A percentile compares a stretch with the other conserved stretches of the same genome.
Evolutionary conservation across 1,140 invertebrate genomes (phyloP).

Genomic region (Brachionus asplanchnoidis): DNA sequence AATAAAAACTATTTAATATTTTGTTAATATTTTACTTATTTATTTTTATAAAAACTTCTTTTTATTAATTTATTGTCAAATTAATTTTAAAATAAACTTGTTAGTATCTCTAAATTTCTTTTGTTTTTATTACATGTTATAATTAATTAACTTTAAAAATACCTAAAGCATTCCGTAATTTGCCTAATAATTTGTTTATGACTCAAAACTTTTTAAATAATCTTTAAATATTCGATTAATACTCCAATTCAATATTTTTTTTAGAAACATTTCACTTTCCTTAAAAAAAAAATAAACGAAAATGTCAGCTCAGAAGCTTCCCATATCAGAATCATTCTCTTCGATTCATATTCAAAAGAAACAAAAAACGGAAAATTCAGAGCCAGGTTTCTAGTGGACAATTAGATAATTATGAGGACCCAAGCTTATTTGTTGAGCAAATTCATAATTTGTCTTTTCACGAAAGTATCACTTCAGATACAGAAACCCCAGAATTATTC

Average conservation of each 20-base stretch:
- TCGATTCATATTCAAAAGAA: neutral
- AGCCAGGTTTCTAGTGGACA: neutral
- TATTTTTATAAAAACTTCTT: neutral
- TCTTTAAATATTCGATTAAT: neutral
- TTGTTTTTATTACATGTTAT: neutral
- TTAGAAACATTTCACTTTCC: neutral
- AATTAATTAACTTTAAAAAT: neutral
- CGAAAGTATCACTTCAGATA: neutral
- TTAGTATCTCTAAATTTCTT: neutral
- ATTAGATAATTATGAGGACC: neutral
- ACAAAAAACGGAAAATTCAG: neutral
- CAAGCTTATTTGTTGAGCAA: neutral
- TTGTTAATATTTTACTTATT: neutral
- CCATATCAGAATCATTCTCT: neutral
- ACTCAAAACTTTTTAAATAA: neutral
- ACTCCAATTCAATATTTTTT: neutral
- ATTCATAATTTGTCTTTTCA: too few species aligned
- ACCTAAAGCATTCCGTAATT: neutral
- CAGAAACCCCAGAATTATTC: neutral
- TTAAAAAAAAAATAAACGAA: neutral
- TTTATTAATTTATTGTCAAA: neutral
- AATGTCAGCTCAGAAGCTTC: neutral
- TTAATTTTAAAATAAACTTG: neutral
- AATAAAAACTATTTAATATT: neutral
- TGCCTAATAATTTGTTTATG: neutral